A percentile compares a stretch with the other conserved stretches of the same genome.
phyloP scores from a whole-genome alignment of 1,140 invertebrate genomes.

The Drosophila neocordata region DNA sequence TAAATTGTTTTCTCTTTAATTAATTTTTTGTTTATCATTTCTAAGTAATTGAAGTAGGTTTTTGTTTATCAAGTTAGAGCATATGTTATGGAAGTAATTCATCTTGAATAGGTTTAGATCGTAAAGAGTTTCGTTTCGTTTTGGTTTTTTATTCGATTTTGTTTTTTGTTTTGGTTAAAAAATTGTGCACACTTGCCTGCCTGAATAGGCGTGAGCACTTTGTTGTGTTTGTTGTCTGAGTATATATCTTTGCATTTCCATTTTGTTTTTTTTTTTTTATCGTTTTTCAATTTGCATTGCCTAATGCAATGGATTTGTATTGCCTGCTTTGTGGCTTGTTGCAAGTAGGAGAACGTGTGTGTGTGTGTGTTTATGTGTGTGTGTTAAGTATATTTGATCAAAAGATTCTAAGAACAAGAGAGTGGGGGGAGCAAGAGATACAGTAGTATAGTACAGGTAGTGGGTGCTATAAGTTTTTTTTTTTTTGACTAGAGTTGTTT shows the following conservation, averaged over 20 bases:
- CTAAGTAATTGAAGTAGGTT: conserved; percentile 82
- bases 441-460: conserved; percentile 26
- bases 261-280: conserved; percentile 10
- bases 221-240: conserved; percentile 27
- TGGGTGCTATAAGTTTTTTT: conserved; percentile 76
- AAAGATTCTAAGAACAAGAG: conserved; percentile 74
- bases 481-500: conserved; percentile 44
- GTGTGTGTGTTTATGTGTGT: conserved; percentile 1
- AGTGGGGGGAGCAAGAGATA: conserved; percentile 38
- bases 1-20: conserved; percentile 81
- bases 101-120: conserved; percentile 75
- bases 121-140: conserved; percentile 60
- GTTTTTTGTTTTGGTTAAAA: conserved; percentile 61
- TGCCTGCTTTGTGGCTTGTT: neutral
- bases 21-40: conserved; percentile 70
- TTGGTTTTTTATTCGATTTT: conserved; percentile 28
- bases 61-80: conserved; percentile 76
- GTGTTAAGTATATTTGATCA: conserved; percentile 45
- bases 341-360: neutral
- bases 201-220: conserved; percentile 3
- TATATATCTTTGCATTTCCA: conserved; percentile 41
- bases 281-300: too few species aligned
- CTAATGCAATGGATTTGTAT: too few species aligned
- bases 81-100: conserved; percentile 79
- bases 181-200: conserved; percentile 33